phyloP scores from a whole-genome alignment of 2,888 invertebrate species.

The Seira ritae region DNA sequence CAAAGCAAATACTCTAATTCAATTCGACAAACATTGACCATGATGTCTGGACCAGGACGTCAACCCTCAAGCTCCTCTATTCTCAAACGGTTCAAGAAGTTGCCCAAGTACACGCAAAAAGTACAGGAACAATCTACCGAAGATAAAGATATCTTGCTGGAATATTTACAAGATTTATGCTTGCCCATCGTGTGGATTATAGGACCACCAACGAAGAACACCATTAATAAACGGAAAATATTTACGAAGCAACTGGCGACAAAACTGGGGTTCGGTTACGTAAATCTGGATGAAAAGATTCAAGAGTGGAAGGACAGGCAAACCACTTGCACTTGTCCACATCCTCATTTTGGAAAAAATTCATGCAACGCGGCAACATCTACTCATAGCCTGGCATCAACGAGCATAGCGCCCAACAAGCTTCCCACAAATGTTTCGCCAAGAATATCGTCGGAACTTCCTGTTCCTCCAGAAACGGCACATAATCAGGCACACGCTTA shows the following conservation, averaged over 20 bases:
- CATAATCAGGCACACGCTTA: not conserved
- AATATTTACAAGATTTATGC: slow-evolving; percentile 50
- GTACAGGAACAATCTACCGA: slow-evolving; percentile 1
- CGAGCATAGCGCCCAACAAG: slow-evolving; percentile 41
- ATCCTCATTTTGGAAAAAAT: slow-evolving; percentile 5
- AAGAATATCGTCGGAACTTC: slow-evolving; percentile 28
- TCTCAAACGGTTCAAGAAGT: slow-evolving; percentile 17
- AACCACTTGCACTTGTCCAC: slow-evolving; percentile 22
- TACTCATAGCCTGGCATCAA: slow-evolving; percentile 29
- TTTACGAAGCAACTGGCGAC: slow-evolving; percentile 62
- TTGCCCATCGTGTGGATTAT: slow-evolving; percentile 67
- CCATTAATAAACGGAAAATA: slow-evolving; percentile 41
- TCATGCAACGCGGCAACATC: not conserved
- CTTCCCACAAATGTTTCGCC: slow-evolving; percentile 43
- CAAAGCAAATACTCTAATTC: not conserved
- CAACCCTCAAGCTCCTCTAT: slow-evolving; percentile 38
- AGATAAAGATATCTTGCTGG: slow-evolving; percentile 49
- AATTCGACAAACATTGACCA: not conserved
- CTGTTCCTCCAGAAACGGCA: slow-evolving; percentile 7
- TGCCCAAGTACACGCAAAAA: not conserved
- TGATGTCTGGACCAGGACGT: not conserved
- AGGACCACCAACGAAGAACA: slow-evolving; percentile 56
- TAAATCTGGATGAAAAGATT: slow-evolving; percentile 64
- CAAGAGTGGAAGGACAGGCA: slow-evolving; percentile 58
- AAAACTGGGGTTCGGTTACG: slow-evolving; percentile 55